phyloP scores from a whole-genome alignment of 2,888 invertebrate genomes.

The Tachina lurida region DNA sequence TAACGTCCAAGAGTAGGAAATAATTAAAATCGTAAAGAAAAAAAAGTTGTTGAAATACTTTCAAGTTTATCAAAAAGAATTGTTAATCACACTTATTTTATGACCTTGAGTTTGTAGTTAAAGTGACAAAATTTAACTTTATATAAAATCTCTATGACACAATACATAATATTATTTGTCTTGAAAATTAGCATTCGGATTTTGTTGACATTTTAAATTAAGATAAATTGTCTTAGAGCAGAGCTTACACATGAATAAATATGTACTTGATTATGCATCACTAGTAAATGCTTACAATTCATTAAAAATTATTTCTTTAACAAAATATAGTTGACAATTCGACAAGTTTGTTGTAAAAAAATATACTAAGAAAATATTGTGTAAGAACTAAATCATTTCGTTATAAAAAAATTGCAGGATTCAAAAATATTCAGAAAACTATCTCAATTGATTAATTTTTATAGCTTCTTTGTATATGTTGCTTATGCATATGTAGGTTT shows the following conservation, averaged over 20 bases:
- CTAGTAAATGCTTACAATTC: neutral
- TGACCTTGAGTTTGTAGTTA: constrained; percentile 55
- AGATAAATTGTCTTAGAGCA: constrained; percentile 61
- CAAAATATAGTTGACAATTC: neutral
- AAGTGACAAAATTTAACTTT: constrained; percentile 21
- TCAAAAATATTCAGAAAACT: too few relatives aligned
- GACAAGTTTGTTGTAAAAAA: too few relatives aligned
- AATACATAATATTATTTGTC: constrained; percentile 45
- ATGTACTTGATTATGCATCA: neutral
- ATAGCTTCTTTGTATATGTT: too few relatives aligned
- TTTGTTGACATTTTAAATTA: constrained; percentile 67
- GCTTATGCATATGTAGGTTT: too few relatives aligned
- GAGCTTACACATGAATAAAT: constrained; percentile 40
- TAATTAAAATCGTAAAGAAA: neutral
- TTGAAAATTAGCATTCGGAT: constrained; percentile 62
- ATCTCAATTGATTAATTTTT: too few relatives aligned
- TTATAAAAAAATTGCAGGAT: too few relatives aligned
- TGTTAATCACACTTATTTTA: constrained; percentile 26
- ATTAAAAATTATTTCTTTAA: neutral
- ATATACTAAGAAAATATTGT: too few relatives aligned
- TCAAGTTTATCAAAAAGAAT: constrained; percentile 10
- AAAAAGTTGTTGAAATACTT: neutral
- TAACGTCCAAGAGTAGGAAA: too few relatives aligned
- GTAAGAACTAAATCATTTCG: too few relatives aligned
- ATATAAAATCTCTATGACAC: neutral